Percentiles rank a stretch among this genome's conserved stretches.
Conservation (phyloP, 2,888 invertebrate species). For the Ceramica pisi region DNA sequence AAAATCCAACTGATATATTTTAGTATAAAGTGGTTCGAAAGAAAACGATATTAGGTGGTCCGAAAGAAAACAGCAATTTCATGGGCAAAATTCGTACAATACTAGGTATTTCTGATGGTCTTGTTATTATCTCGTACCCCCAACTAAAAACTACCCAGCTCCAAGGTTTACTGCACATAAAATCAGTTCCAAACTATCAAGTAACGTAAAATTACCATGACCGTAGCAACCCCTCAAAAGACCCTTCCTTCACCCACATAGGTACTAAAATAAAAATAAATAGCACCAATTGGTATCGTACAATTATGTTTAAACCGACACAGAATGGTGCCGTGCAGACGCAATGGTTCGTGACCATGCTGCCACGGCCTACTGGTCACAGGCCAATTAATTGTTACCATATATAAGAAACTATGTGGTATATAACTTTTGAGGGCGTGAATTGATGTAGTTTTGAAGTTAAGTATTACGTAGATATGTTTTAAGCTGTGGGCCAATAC, state of each 20-base stretch:
- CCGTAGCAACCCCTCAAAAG: slow-evolving; percentile 25
- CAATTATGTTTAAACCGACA: slow-evolving; percentile 81
- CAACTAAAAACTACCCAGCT: not conserved
- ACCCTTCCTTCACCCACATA: slow-evolving; percentile 42
- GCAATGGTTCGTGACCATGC: slow-evolving; percentile 81
- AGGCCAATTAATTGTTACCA: slow-evolving; percentile 67
- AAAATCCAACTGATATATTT: too few species aligned
- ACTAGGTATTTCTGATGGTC: too few species aligned
- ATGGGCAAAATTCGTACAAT: too few species aligned
- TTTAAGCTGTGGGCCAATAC: too few species aligned
- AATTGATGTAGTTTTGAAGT: slow-evolving; percentile 19
- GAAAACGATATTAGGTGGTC: too few species aligned
- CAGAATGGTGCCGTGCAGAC: slow-evolving; percentile 73
- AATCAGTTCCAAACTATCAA: slow-evolving; percentile 26
- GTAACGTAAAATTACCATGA: slow-evolving; percentile 9
- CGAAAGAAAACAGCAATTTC: too few species aligned
- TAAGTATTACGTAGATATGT: not conserved
- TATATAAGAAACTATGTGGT: slow-evolving; percentile 66
- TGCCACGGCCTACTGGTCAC: slow-evolving; percentile 73
- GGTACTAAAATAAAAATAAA: slow-evolving; percentile 67
- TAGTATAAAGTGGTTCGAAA: too few species aligned
- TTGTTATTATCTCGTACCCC: too few species aligned
- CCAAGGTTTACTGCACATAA: not conserved
- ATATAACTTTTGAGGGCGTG: slow-evolving; percentile 48
- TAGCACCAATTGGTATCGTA: slow-evolving; percentile 68